Percentiles rank a stretch among this genome's conserved stretches.
Evolutionary conservation across 2,888 invertebrate species (phyloP).

Genomic region (Diadegma fenestrale): DNA sequence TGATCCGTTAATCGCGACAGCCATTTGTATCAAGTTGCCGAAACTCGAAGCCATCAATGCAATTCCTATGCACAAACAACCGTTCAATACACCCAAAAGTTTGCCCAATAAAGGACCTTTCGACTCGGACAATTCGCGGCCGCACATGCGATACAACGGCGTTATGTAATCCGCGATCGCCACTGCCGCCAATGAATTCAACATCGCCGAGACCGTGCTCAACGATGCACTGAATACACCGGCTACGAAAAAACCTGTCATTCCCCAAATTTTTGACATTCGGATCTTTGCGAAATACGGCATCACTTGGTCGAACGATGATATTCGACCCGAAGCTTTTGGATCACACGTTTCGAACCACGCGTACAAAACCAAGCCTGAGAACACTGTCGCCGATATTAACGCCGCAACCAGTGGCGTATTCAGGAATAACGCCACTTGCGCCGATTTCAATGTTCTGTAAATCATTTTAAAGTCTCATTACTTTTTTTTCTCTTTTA

Average conservation of each 20-base stretch:
- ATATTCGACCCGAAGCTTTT: constrained; percentile 87
- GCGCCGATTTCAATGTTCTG: constrained; percentile 55
- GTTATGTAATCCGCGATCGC: constrained; percentile 95
- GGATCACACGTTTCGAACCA: constrained; percentile 94
- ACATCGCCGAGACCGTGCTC: constrained; percentile 95
- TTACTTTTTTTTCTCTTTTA: not conserved
- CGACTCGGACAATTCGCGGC: constrained; percentile 89
- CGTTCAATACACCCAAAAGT: constrained; percentile 75
- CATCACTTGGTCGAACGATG: constrained; percentile 90
- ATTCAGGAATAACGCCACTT: constrained; percentile 90
- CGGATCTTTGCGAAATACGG: constrained; percentile 92
- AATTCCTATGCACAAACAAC: constrained; percentile 74
- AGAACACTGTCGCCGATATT: constrained; percentile 88
- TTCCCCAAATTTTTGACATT: constrained; percentile 82
- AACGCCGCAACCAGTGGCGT: constrained; percentile 91
- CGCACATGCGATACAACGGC: constrained; percentile 83
- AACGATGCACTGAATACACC: constrained; percentile 96
- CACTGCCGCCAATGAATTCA: constrained; percentile 96
- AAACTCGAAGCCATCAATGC: constrained; percentile 78
- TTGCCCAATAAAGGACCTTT: constrained; percentile 89
- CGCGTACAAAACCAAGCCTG: constrained; percentile 93
- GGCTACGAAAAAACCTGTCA: constrained; percentile 82
- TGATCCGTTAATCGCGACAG: constrained; percentile 93
- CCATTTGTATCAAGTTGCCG: constrained; percentile 86
- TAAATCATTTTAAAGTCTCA: not conserved